Evolutionary conservation across 2,888 invertebrate species (phyloP).

Genomic region (Eupeodes luniger): DNA sequence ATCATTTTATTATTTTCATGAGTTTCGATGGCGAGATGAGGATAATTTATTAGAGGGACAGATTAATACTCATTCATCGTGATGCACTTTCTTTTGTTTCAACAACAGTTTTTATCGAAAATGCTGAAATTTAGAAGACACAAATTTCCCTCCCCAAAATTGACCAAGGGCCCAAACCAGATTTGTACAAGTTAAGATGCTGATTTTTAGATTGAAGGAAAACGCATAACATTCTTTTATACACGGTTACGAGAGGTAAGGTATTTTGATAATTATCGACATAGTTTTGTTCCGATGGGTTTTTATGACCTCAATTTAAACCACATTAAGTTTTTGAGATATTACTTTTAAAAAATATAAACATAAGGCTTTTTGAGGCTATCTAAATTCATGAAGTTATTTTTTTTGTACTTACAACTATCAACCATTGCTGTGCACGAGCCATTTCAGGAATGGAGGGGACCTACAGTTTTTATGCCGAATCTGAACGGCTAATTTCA

Average conservation of each 20-base stretch:
- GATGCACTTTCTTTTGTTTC: slow-evolving; percentile 33
- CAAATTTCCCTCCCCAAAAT: neutral
- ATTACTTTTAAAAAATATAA: no score
- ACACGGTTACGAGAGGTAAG: slow-evolving; percentile 29
- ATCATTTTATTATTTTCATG: slow-evolving; percentile 21
- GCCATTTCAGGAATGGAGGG: no score
- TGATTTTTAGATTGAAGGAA: slow-evolving; percentile 14
- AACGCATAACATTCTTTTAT: slow-evolving; percentile 33
- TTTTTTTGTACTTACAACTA: no score
- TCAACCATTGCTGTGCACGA: no score
- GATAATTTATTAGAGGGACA: slow-evolving; percentile 44
- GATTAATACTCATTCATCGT: neutral
- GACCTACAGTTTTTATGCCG: no score
- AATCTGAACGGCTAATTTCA: no score
- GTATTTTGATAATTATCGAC: neutral
- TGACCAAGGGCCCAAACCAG: neutral
- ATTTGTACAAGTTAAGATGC: neutral
- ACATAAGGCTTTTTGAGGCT: no score
- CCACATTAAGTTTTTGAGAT: no score
- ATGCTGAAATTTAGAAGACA: neutral
- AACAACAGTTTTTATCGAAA: slow-evolving; percentile 11
- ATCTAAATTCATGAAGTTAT: no score
- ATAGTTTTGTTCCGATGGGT: no score
- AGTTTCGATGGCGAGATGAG: neutral
- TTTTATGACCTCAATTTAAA: no score